phyloP scores from a whole-genome alignment of 1,140 invertebrate genomes.

The Diabrotica undecimpunctata region DNA sequence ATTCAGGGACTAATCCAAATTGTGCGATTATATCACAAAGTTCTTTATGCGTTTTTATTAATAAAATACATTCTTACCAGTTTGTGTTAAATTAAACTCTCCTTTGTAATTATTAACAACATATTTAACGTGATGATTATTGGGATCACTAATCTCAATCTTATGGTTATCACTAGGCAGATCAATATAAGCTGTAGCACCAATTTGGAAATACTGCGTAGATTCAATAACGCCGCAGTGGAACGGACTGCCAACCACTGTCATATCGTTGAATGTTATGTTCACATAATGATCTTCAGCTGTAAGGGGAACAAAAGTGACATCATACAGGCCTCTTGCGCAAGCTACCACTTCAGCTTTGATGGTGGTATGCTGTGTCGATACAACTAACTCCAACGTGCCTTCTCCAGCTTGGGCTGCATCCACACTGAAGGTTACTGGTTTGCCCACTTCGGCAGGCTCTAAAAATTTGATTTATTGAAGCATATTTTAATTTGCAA shows the following conservation, averaged over 20 bases:
- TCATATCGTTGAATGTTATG: constrained; percentile 94
- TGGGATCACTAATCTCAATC: constrained; percentile 44
- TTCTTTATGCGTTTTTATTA: no score
- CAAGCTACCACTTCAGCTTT: constrained; percentile 81
- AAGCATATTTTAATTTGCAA: no score
- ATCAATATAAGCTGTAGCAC: constrained; percentile 55
- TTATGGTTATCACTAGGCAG: constrained; percentile 45
- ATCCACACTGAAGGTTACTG: constrained; percentile 89
- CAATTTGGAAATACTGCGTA: constrained; percentile 50
- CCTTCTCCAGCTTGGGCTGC: constrained; percentile 94
- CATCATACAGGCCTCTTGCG: constrained; percentile 89
- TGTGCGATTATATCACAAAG: no score
- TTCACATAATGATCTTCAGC: constrained; percentile 88
- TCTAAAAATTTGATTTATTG: constrained; percentile 21
- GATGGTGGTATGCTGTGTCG: constrained; percentile 81
- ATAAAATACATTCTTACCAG: constrained; percentile 17
- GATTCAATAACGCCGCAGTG: constrained; percentile 58
- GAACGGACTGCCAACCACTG: constrained; percentile 88
- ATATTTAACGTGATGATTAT: constrained; percentile 45
- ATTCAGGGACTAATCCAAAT: no score
- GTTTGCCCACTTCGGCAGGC: constrained; percentile 71
- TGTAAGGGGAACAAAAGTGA: constrained; percentile 92
- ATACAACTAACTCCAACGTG: constrained; percentile 91
- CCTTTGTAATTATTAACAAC: constrained; percentile 41
- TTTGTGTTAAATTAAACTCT: constrained; percentile 42